phyloP scores from a whole-genome alignment of 2,113 vertebrate species.

The Sterrhoptilus dennistouni region DNA sequence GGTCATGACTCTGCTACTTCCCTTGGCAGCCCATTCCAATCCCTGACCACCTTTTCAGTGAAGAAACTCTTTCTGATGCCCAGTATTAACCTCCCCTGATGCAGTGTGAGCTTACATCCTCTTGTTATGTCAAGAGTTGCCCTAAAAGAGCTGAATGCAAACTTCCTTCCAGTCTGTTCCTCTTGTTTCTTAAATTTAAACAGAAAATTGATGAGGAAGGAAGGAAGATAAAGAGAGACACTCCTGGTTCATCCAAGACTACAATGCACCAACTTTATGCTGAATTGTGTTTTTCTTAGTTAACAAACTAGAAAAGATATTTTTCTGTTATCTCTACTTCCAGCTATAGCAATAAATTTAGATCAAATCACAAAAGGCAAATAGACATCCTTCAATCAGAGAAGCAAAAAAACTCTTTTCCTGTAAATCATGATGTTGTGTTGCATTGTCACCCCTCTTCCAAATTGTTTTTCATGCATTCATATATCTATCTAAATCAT shows the following conservation, averaged over 20 bases:
- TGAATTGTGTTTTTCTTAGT: slow-evolving; percentile 31
- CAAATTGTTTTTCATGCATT: neutral
- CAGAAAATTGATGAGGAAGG: neutral
- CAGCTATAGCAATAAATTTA: slow-evolving; percentile 21
- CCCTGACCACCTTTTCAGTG: no score
- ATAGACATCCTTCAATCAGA: neutral
- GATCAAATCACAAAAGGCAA: slow-evolving; percentile 46
- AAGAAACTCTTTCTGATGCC: neutral
- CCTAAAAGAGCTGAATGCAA: neutral
- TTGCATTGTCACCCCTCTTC: neutral
- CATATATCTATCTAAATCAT: neutral
- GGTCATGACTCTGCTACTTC: neutral
- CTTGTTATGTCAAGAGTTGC: neutral
- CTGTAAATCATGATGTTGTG: slow-evolving; percentile 13
- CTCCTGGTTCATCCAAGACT: neutral
- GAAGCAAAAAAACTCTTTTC: neutral
- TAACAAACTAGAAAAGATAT: neutral
- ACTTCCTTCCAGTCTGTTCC: neutral
- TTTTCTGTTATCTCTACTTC: neutral
- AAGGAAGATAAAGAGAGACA: neutral
- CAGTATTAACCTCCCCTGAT: no score
- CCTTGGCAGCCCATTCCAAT: neutral
- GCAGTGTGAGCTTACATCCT: neutral
- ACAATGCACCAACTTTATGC: neutral
- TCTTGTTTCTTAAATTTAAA: neutral